Base-by-base conservation (phyloP, 2,888 invertebrate species). In the Labia minor region DNA sequence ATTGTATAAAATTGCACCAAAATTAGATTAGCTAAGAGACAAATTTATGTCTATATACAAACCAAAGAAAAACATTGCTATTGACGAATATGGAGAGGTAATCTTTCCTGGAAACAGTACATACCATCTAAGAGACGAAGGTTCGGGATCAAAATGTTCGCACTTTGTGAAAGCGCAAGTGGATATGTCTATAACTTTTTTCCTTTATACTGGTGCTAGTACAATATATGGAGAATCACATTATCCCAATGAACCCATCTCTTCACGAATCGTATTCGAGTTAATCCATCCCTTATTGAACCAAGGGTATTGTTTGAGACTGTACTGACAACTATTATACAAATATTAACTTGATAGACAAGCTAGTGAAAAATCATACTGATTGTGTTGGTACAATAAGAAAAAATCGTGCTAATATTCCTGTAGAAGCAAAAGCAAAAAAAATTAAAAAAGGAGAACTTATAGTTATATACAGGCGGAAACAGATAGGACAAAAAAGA, bases 31-130 rank as follows among this genome's bases (percentile, higher is more conserved):
- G 4, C 37, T 67, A 21, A 65, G 26, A 62, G 16, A 64, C 16
- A 68, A 65, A 68, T 68, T 63, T 63, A 62, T 37, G 26, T 49
- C 65, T 49, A 19, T 37, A 26, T 68, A 67, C 49, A n/a, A 49
- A 20, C 62, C 67, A 19, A 10, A 67, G 21, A 33, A 65, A 63
- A 26, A 65, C 14, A 67, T 68, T 18, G 37, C 21, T 14, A 21
- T 65, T 37, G 68, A 68, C 61, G 67, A 68, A 26, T 68, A 20
- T 67, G 67, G 65, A 68, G 65, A 67, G 68, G 68, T 62, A 20
- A 62, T 14, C 62, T 61, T 1, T 61, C 61, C 26, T 67, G 64
- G 68, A 68, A 62, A 61, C 49, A 65, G 62, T 68, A 61, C n/a
- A 68, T 63, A 19, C 65, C 62, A 20, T 64, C 67, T 21, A 67